Base-by-base conservation (phyloP, 2,888 invertebrate species). In the Diploptera punctata region DNA sequence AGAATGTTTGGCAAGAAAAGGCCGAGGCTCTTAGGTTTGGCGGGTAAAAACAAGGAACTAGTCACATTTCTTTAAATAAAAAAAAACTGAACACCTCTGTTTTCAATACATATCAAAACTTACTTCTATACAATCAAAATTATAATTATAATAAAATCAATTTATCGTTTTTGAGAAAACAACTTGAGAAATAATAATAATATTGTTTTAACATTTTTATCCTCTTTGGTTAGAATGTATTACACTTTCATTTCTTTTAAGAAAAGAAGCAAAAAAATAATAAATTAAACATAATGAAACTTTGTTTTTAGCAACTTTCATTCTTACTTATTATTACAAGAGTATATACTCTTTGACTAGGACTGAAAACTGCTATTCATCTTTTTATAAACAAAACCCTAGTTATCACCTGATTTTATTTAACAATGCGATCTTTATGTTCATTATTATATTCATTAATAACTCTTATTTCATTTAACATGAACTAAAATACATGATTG, bases 141-240 rank as follows among this genome's bases (percentile, higher is more conserved):
- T 21, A 44, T 65, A 47, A 65, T 44, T 9, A 65, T 26, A 21
- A 65, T 43, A 65, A 65, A 24, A 3, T 62, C 26, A 26, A 4
- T 9, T 16, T 3, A 60, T 60, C 18, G 43, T 65, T 24, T 44
- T 47, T 18, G 31, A 9, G 57, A 57, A 57, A 19, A 60, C 26
- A 60, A 69, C 44, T 18, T 60, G 69, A n/a, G 57, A 33, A n/a
- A n/a, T n/a, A n/a, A 33, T 18, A 31, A 38, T 49, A 52, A 65
- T 65, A 65, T 71, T 62, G 65, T 52, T 65, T 60, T 67, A 67
- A 71, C 38, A 67, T 26, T 65, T 54, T 65, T 1, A 38, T 65
- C 44, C 26, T 65, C 71, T 71, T 71, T 71, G 71, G 71, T 71
- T 52, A 65, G 18, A 70, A 62, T 65, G 52, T 65, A 71, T 67